phyloP scores from a whole-genome alignment of 2,797 vertebrate genomes.

The Eulemur albifrons region DNA sequence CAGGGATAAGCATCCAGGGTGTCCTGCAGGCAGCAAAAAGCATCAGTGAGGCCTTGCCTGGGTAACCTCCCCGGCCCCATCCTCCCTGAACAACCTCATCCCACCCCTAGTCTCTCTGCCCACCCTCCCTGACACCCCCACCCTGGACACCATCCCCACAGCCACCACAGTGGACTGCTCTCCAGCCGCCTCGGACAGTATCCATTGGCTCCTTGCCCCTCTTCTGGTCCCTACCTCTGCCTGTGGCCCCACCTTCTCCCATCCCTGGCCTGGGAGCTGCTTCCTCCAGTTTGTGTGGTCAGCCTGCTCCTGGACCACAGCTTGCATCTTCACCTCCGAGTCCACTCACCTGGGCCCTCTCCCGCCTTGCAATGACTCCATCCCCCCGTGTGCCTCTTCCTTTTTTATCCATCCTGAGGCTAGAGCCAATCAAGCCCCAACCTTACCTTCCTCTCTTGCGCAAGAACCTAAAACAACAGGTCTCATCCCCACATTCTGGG shows the following conservation, averaged over 20 bases:
- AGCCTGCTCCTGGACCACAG: not conserved
- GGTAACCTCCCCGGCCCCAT: not conserved
- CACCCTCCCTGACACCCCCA: not conserved
- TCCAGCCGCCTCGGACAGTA: not conserved
- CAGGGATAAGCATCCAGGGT: constrained; percentile 96
- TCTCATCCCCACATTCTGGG: not conserved
- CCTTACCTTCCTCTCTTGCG: not conserved
- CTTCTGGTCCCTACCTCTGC: not conserved
- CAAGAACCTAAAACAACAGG: not conserved
- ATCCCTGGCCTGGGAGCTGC: not conserved
- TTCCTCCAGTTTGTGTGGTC: not conserved
- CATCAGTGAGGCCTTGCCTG: not conserved
- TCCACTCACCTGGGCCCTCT: not conserved
- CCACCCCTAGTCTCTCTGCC: not conserved
- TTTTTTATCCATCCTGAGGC: not conserved
- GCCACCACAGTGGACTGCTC: not conserved
- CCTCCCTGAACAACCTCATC: not conserved
- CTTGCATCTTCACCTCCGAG: not conserved
- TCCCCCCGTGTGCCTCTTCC: not conserved
- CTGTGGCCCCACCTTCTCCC: not conserved
- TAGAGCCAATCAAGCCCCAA: not conserved
- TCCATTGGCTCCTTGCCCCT: not conserved
- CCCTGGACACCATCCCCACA: not conserved
- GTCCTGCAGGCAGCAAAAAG: constrained; percentile 85
- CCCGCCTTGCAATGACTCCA: not conserved